phyloP scores from a whole-genome alignment of 2,888 invertebrate genomes.

The Habroteleia sp. region DNA sequence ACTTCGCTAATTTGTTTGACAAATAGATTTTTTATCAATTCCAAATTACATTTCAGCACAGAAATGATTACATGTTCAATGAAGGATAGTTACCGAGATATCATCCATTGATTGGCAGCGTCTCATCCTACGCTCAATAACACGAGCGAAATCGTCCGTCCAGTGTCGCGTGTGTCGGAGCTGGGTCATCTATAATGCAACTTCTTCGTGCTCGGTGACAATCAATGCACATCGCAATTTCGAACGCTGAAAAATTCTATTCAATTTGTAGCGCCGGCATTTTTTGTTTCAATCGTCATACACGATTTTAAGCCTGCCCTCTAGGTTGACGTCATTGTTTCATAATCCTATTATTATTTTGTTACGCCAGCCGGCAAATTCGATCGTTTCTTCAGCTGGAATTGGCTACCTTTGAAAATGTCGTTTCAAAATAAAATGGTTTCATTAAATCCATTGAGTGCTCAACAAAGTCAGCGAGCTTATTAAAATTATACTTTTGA shows the following conservation, averaged over 20 bases:
- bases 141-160: constrained; percentile 7
- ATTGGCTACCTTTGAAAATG: too few species aligned
- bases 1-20: too few species aligned
- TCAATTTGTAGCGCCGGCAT: constrained; percentile 13
- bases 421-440: too few species aligned
- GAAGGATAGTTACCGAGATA: constrained; percentile 42
- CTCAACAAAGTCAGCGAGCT: neutral
- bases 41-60: too few species aligned
- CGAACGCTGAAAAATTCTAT: constrained; percentile 25
- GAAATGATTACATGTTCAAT: constrained; percentile 42
- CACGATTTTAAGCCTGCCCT: too few species aligned
- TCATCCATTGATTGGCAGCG: constrained; percentile 34
- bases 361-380: too few species aligned
- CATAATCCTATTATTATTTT: constrained; percentile 61
- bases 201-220: constrained; percentile 68
- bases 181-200: constrained; percentile 73
- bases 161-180: constrained; percentile 23
- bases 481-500: constrained; percentile 13
- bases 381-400: too few species aligned
- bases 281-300: constrained; percentile 1
- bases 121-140: constrained; percentile 40
- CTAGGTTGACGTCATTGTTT: constrained; percentile 11
- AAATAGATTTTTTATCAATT: too few species aligned
- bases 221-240: constrained; percentile 69
- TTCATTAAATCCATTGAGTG: neutral